These are phyloP conservation scores for Drosophila mettleri DNA, from an alignment of 2,888 invertebrate genomes.

Conservation along the genomic window DNA sequence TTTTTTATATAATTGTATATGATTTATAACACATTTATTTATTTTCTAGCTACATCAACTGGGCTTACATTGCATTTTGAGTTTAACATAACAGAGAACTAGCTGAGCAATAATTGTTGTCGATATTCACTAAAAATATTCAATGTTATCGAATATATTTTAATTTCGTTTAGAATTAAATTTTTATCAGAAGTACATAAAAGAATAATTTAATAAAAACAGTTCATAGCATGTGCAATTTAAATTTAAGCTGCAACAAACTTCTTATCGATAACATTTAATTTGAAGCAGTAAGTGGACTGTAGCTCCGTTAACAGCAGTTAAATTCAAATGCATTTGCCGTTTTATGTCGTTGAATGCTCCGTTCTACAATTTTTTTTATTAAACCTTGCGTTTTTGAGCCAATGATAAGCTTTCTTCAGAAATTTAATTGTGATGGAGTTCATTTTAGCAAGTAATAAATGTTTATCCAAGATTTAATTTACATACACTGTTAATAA, in stretches of 20 bases:
- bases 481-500: constrained; percentile 37
- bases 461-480: not conserved
- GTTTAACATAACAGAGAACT: constrained; percentile 1
- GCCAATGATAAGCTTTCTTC: not conserved
- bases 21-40: not conserved
- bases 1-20: no score
- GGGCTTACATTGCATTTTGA: not conserved
- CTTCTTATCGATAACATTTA: constrained; percentile 19
- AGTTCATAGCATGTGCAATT: not conserved
- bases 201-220: no score
- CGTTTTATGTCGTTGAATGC: not conserved
- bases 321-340: constrained; percentile 34
- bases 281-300: not conserved
- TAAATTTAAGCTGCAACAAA: not conserved
- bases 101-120: constrained; percentile 14
- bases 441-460: not conserved
- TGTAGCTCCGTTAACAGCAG: constrained; percentile 14
- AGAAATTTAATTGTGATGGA: not conserved
- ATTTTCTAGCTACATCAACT: not conserved
- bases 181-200: not conserved
- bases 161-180: not conserved
- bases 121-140: not conserved
- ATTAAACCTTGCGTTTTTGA: not conserved
- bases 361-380: not conserved
- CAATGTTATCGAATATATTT: not conserved